Percentiles rank a stretch among this genome's conserved stretches.
These are phyloP conservation scores for Eurosta solidaginis DNA, from an alignment of 1,140 invertebrate species.

Conservation along the genomic window DNA sequence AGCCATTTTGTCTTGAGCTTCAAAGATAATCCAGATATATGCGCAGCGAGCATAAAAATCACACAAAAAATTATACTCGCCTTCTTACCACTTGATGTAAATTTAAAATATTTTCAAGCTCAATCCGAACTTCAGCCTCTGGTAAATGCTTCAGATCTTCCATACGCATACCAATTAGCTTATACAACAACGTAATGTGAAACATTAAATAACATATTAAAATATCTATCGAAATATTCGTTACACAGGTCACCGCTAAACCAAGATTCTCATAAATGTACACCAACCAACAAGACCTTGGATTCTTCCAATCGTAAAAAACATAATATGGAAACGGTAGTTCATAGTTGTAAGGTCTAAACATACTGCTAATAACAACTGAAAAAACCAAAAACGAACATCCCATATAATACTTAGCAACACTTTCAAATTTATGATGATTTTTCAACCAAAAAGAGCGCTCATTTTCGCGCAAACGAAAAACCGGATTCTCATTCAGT, in stretches of 20 bases:
- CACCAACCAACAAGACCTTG: conserved; percentile 41
- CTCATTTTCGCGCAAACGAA: conserved; percentile 37
- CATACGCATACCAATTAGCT: conserved; percentile 42
- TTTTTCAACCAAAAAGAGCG: conserved; percentile 35
- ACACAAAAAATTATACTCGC: no score
- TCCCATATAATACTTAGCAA: conserved; percentile 41
- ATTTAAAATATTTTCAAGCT: conserved; percentile 39
- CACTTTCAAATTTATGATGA: conserved; percentile 39
- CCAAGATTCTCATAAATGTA: conserved; percentile 43
- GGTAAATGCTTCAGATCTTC: conserved; percentile 28
- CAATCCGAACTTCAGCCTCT: background rate
- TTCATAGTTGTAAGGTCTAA: conserved; percentile 43
- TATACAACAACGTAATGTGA: conserved; percentile 45
- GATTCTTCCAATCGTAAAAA: conserved; percentile 45
- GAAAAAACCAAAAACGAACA: conserved; percentile 43
- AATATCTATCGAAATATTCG: conserved; percentile 45
- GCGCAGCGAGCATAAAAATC: no score
- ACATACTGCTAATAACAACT: conserved; percentile 37
- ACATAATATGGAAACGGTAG: conserved; percentile 48
- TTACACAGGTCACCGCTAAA: conserved; percentile 47
- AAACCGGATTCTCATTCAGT: conserved; percentile 30
- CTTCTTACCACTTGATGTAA: conserved; percentile 39
- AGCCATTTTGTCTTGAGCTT: no score
- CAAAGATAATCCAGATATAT: no score
- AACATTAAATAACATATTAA: conserved; percentile 50